Percentiles rank a stretch among this genome's conserved stretches.
Evolutionary conservation across 2,797 vertebrate species (phyloP).

Genomic region (Mormyrus hasselquistii): DNA sequence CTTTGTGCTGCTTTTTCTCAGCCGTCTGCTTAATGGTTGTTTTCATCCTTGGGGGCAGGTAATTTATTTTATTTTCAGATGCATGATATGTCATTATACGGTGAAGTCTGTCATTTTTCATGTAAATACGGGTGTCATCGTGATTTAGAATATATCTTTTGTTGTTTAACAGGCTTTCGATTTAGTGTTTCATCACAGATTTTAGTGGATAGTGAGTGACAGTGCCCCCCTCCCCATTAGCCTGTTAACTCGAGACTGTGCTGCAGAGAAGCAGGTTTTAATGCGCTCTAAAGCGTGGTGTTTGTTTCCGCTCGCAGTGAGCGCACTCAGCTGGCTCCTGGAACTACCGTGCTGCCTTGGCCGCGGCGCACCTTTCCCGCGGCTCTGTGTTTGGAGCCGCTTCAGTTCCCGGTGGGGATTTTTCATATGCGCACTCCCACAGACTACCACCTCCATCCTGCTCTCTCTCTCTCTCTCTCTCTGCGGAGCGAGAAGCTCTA

Average conservation of each 20-base stretch:
- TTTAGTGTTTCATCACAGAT: background rate
- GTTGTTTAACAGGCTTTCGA: background rate
- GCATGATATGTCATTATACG: background rate
- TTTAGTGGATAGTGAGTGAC: background rate
- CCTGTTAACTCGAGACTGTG: background rate
- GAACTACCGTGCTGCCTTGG: background rate
- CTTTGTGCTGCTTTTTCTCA: background rate
- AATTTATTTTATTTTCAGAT: background rate
- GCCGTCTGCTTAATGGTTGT: background rate
- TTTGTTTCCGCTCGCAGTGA: constrained; percentile 7
- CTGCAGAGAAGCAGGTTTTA: background rate
- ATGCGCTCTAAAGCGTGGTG: background rate
- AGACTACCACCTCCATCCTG: background rate
- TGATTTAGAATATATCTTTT: background rate
- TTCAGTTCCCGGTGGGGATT: background rate
- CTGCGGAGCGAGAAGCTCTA: constrained; percentile 6
- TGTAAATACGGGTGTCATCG: background rate
- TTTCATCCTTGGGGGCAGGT: background rate
- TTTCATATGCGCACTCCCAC: background rate
- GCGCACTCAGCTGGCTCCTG: background rate
- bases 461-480: background rate
- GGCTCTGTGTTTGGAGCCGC: background rate
- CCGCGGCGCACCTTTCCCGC: background rate
- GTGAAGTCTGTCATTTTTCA: background rate
- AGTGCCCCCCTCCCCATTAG: background rate